These are phyloP conservation scores for Tenthredo livida DNA, from an alignment of 2,888 invertebrate species.

Conservation along the genomic window DNA sequence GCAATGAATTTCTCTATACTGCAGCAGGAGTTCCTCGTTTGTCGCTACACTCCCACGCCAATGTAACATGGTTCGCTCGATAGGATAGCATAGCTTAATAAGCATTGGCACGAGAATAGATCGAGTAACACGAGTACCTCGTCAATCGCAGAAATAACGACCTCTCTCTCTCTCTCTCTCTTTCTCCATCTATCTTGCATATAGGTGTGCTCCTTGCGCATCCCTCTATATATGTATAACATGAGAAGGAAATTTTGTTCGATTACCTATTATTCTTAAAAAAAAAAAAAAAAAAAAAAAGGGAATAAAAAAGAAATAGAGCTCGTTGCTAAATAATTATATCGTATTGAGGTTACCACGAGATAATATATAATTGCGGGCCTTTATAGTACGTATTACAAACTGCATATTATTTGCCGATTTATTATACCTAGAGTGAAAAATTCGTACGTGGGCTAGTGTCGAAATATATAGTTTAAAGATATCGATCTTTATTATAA, in stretches of 20 bases:
- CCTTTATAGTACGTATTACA: not conserved
- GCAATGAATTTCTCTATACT: constrained; percentile 35
- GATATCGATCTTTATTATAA: constrained; percentile 37
- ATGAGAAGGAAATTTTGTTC: too few relatives aligned
- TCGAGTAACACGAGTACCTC: constrained; percentile 49
- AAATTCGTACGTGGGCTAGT: constrained; percentile 1
- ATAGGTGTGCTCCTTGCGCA: not conserved
- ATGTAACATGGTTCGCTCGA: constrained; percentile 18
- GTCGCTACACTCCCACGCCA: constrained; percentile 42
- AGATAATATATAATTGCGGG: not conserved
- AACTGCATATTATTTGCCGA: not conserved
- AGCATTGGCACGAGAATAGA: constrained; percentile 41
- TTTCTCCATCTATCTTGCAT: not conserved
- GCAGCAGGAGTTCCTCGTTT: constrained; percentile 31
- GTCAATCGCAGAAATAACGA: constrained; percentile 47
- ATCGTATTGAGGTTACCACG: not conserved
- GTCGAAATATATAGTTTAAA: constrained; percentile 12
- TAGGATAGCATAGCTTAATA: constrained; percentile 31
- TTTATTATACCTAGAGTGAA: not conserved
- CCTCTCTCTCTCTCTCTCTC: not conserved
- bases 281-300: not conserved
- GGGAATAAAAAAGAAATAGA: not conserved
- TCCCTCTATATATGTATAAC: not conserved
- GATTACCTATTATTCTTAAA: not conserved
- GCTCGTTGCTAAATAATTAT: not conserved